Conservation (phyloP, 2,888 invertebrate species). For the Oegoconia quadripuncta region DNA sequence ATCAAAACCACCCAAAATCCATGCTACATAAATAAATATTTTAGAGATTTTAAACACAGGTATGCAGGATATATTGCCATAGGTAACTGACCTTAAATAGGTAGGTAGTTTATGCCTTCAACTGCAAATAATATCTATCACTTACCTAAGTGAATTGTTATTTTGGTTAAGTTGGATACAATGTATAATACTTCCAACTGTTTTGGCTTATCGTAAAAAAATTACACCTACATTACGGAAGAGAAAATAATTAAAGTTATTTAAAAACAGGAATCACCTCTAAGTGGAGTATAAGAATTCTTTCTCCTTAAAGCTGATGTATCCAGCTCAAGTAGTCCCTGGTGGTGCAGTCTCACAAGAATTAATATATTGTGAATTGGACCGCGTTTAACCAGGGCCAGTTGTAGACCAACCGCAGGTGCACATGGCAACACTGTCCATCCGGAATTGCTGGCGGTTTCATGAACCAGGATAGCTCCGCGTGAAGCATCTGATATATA, state of each 20-base stretch:
- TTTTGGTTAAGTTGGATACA: too few relatives aligned
- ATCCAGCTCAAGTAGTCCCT: slow-evolving; percentile 81
- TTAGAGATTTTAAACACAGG: too few relatives aligned
- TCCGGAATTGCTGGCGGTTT: slow-evolving; percentile 79
- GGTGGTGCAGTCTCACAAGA: slow-evolving; percentile 82
- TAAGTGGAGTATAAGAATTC: slow-evolving; percentile 69
- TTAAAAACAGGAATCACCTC: slow-evolving; percentile 31
- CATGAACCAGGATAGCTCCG: slow-evolving; percentile 83
- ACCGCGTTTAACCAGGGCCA: slow-evolving; percentile 79
- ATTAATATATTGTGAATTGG: slow-evolving; percentile 79
- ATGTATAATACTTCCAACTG: too few relatives aligned
- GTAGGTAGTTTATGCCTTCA: too few relatives aligned
- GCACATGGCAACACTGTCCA: slow-evolving; percentile 81
- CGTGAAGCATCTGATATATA: slow-evolving; percentile 85
- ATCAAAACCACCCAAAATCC: too few relatives aligned
- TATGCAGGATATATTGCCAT: too few relatives aligned
- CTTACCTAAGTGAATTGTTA: too few relatives aligned
- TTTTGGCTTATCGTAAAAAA: too few relatives aligned
- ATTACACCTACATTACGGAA: neutral
- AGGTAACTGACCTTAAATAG: too few relatives aligned
- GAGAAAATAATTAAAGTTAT: neutral
- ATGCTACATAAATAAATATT: too few relatives aligned
- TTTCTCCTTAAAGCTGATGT: slow-evolving; percentile 81
- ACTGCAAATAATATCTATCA: too few relatives aligned
- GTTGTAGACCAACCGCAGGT: slow-evolving; percentile 82